Conservation (phyloP, 2,888 invertebrate species). For the Mylabris sibirica region DNA sequence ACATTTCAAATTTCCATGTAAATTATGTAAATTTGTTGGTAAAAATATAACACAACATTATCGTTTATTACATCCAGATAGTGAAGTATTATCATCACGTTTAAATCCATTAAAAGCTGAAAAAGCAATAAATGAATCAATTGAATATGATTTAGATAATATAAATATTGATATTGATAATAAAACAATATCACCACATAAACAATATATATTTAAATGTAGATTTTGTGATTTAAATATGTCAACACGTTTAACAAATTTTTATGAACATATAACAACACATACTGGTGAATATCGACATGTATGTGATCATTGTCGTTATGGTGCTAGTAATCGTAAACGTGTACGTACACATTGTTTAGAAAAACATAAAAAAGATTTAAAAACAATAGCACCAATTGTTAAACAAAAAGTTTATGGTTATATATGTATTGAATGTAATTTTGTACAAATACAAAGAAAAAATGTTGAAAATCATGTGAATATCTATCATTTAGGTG, state of each 20-base stretch:
- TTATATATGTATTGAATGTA: conserved; percentile 75
- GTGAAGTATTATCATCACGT: conserved; percentile 72
- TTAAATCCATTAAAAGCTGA: conserved; percentile 64
- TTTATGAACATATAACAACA: conserved; percentile 76
- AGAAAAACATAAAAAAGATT: conserved; percentile 42
- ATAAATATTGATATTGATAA: neutral
- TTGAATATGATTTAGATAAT: conserved; percentile 41
- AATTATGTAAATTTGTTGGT: conserved; percentile 68
- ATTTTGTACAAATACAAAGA: conserved; percentile 74
- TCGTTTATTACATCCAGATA: conserved; percentile 68
- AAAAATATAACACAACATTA: conserved; percentile 73
- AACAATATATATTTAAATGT: conserved; percentile 49
- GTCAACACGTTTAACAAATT: conserved; percentile 54
- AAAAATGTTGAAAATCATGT: conserved; percentile 71
- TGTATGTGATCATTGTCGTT: conserved; percentile 69
- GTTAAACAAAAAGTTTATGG: conserved; percentile 41
- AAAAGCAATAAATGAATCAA: conserved; percentile 66
- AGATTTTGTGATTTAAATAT: conserved; percentile 54
- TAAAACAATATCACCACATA: neutral
- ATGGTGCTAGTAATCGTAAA: conserved; percentile 46
- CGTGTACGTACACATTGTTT: conserved; percentile 48
- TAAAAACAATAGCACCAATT: conserved; percentile 32
- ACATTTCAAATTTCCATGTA: conserved; percentile 60
- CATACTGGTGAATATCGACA: conserved; percentile 83
- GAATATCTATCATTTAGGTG: conserved; percentile 64